Evolutionary conservation across 1,140 invertebrate species (phyloP).

Genomic region (Drosophila littoralis): DNA sequence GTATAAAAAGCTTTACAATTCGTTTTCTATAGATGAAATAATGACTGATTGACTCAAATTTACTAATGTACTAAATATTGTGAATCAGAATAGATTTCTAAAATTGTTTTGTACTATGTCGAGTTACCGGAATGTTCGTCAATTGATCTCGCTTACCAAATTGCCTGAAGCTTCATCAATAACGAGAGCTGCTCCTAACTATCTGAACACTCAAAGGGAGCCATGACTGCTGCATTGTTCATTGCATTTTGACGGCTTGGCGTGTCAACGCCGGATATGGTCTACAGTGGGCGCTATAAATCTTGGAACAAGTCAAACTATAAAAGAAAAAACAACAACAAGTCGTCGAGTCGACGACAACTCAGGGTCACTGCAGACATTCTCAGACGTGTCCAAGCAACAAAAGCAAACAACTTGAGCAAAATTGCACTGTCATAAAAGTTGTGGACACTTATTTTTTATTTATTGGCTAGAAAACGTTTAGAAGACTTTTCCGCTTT

Average conservation of each 20-base stretch:
- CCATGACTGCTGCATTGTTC: neutral
- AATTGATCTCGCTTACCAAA: neutral
- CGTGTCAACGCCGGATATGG: constrained; percentile 74
- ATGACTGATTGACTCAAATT: no score
- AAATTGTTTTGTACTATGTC: no score
- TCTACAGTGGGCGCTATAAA: constrained; percentile 65
- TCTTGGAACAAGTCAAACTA: constrained; percentile 50
- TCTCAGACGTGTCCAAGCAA: constrained; percentile 17
- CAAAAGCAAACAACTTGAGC: constrained; percentile 33
- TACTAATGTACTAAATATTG: no score
- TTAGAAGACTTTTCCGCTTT: constrained; percentile 40
- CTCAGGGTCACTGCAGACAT: constrained; percentile 27
- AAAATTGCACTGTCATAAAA: constrained; percentile 76
- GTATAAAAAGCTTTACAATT: no score
- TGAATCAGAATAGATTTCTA: no score
- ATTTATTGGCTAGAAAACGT: constrained; percentile 48
- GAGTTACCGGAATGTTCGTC: neutral
- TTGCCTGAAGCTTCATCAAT: neutral
- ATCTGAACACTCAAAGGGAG: constrained; percentile 27
- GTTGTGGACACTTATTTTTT: constrained; percentile 34
- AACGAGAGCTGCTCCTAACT: neutral
- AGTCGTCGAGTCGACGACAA: constrained; percentile 21
- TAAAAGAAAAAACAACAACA: constrained; percentile 30
- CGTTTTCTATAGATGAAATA: no score
- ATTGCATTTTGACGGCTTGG: constrained; percentile 56